Percentiles rank a stretch among this genome's conserved stretches.
These are phyloP conservation scores for Blastomussa wellsi DNA, from an alignment of 92 coral and sea anemone genomes.

Conservation along the genomic window DNA sequence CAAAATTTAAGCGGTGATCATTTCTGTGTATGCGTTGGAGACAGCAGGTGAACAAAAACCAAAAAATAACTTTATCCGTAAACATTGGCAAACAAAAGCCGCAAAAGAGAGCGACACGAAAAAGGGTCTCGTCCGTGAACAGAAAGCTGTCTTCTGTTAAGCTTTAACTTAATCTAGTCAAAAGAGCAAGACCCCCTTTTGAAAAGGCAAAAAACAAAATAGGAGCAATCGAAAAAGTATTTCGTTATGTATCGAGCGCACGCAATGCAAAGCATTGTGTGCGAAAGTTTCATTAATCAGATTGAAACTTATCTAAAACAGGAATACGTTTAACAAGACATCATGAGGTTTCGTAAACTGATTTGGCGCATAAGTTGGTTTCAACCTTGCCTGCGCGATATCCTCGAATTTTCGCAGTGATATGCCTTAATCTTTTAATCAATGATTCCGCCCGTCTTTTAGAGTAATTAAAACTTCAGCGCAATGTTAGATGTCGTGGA, in stretches of 20 bases:
- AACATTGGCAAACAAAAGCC: constrained; percentile 85
- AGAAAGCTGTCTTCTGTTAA: constrained; percentile 61
- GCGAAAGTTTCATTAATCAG: constrained; percentile 38
- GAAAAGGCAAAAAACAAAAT: constrained; percentile 22
- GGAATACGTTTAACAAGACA: constrained; percentile 24
- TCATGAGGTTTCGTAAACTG: constrained; percentile 10
- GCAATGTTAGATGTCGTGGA: constrained; percentile 35
- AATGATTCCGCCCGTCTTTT: constrained; percentile 60
- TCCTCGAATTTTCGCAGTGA: constrained; percentile 62
- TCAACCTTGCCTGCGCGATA: constrained; percentile 48
- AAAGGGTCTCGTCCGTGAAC: constrained; percentile 59
- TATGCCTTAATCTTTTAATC: constrained; percentile 81
- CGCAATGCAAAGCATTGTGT: constrained; percentile 23
- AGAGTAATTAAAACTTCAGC: constrained; percentile 87
- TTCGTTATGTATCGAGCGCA: constrained; percentile 35
- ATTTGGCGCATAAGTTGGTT: background rate
- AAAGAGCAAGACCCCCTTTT: constrained; percentile 71
- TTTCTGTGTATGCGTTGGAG: constrained; percentile 68
- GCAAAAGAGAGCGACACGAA: constrained; percentile 64
- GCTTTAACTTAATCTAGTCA: constrained; percentile 62
- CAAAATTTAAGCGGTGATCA: constrained; percentile 45
- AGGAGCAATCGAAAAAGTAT: constrained; percentile 29
- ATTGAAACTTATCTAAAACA: constrained; percentile 38
- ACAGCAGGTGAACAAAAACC: constrained; percentile 65
- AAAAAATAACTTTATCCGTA: constrained; percentile 54